These are phyloP conservation scores for Listronotus bonariensis DNA, from an alignment of 1,140 invertebrate species.

Conservation along the genomic window DNA sequence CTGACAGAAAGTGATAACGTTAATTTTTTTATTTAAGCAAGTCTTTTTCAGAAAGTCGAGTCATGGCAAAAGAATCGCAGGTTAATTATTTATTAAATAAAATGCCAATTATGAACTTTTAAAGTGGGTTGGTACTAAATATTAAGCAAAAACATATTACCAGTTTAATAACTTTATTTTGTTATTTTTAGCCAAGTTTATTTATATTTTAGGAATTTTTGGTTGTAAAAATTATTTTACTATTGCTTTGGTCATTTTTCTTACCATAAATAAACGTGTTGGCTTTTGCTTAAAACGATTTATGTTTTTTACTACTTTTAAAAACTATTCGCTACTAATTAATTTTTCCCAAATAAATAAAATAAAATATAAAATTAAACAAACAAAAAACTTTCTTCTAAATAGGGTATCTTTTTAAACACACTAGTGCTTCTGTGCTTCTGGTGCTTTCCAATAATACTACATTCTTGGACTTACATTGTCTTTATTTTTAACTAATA, in stretches of 20 bases:
- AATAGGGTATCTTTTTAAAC: too few species aligned
- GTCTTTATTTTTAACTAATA: too few species aligned
- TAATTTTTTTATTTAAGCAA: not conserved
- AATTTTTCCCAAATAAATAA: too few species aligned
- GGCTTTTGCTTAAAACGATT: slow-evolving; percentile 2
- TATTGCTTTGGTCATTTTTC: too few species aligned
- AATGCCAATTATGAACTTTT: slow-evolving; percentile 25
- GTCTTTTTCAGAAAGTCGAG: not conserved
- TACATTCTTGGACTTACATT: too few species aligned
- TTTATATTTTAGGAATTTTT: not conserved
- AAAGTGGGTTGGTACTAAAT: slow-evolving; percentile 11
- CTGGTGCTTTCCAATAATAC: too few species aligned
- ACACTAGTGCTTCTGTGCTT: too few species aligned
- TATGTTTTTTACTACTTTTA: too few species aligned
- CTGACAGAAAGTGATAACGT: not conserved
- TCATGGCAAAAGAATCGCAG: slow-evolving; percentile 23
- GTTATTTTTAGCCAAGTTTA: not conserved
- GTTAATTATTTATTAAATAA: slow-evolving; percentile 12
- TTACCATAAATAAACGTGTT: too few species aligned
- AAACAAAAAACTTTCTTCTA: too few species aligned
- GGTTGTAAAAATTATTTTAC: not conserved
- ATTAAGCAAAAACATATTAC: not conserved
- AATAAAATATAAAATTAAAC: too few species aligned
- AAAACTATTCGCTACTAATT: too few species aligned
- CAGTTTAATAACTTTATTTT: slow-evolving; percentile 2